These are phyloP conservation scores for Odocoileus virginianus DNA, from an alignment of 2,113 vertebrate species.

Conservation along the genomic window DNA sequence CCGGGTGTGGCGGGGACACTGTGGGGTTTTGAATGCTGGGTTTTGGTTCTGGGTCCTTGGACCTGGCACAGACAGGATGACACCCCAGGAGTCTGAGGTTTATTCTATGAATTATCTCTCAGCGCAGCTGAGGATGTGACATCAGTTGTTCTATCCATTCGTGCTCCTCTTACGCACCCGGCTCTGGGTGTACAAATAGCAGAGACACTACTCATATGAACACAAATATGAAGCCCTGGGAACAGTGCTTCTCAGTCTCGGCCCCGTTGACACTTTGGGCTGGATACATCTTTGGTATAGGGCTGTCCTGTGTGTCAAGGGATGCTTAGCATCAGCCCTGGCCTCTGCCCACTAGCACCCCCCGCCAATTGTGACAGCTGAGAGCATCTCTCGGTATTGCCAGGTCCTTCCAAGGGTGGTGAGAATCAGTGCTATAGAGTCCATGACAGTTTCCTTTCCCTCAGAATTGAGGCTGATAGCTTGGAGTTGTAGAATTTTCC, in stretches of 20 bases:
- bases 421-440: background rate
- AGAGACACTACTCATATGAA: background rate
- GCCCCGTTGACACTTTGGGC: accelerated
- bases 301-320: background rate
- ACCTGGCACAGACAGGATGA: background rate
- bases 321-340: background rate
- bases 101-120: background rate
- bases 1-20: background rate
- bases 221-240: background rate
- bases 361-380: background rate
- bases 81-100: background rate
- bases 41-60: background rate
- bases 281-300: background rate
- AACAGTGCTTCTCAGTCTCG: background rate
- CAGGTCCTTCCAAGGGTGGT: background rate
- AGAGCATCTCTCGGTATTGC: background rate
- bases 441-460: background rate
- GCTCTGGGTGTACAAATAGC: background rate
- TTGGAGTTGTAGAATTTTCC: background rate
- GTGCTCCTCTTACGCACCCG: background rate
- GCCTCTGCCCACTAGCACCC: background rate
- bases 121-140: background rate
- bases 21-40: background rate
- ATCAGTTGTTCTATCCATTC: background rate
- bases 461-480: background rate